Percentiles rank a stretch among this genome's conserved stretches.
Conservation (phyloP, 2,888 invertebrate genomes). For the Biston betularia region DNA sequence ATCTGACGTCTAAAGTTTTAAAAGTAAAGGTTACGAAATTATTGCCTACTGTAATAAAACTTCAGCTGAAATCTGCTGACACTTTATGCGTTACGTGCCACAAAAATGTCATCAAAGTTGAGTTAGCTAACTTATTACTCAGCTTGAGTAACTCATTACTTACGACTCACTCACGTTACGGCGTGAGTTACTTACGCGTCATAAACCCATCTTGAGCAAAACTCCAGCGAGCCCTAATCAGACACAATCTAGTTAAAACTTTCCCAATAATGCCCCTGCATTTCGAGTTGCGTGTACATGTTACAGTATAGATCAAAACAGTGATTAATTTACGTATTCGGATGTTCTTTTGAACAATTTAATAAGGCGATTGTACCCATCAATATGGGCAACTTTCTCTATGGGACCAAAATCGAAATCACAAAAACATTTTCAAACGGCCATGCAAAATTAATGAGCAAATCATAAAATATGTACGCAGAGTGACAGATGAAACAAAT, state of each 20-base stretch:
- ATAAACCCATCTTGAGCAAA: constrained; percentile 56
- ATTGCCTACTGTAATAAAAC: constrained; percentile 33
- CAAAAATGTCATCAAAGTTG: constrained; percentile 54
- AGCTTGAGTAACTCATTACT: constrained; percentile 10
- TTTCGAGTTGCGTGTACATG: constrained; percentile 60
- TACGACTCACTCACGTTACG: constrained; percentile 45
- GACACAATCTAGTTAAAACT: constrained; percentile 83
- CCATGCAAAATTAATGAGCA: no score
- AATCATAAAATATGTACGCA: no score
- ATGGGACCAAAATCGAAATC: no score
- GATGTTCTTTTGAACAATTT: no score
- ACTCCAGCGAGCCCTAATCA: constrained; percentile 65
- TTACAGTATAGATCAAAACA: constrained; percentile 1
- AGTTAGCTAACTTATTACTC: constrained; percentile 68
- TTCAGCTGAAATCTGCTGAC: constrained; percentile 29
- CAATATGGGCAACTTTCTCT: no score
- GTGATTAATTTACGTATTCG: not conserved
- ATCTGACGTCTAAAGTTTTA: constrained; percentile 7
- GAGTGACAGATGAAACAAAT: no score
- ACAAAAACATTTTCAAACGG: no score
- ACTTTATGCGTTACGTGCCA: constrained; percentile 46
- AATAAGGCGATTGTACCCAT: no score
- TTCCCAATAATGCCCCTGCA: constrained; percentile 80
- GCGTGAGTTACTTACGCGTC: constrained; percentile 65
- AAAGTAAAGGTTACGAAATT: constrained; percentile 8